Base-by-base conservation (phyloP, 1,140 invertebrate genomes). In the Lucilia cuprina region DNA sequence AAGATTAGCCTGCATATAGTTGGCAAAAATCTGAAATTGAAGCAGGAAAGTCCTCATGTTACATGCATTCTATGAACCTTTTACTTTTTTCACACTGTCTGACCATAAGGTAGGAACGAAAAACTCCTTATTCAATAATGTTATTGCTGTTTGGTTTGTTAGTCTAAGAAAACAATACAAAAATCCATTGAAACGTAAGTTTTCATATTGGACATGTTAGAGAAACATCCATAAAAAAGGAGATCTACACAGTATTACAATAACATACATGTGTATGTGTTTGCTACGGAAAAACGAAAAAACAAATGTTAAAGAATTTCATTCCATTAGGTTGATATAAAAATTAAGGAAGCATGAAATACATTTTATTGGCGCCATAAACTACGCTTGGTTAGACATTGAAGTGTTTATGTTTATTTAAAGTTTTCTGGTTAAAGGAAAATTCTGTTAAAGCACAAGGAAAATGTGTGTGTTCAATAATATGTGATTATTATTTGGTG, bases 291-390 rank as follows among this genome's bases (percentile, higher is more conserved):
- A 12, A 14, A 78, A 41, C 7, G 19, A 21, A 50, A 82, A 30
- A 49, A 82, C 12, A 82, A 83, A 83, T 70, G 21, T 70, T 49
- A 3, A 30, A 65, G 30, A 78, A 84, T 55, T 84, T 84, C 83
- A 84, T 77, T 78, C 49, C 83, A 84, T 84, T 50, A 84, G 78
- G 74, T 74, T 82, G 65, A 90, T 89, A 90, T 90, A 90, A 90
- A 90, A 90, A 90, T 90, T 90, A 90, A 90, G 89, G 89, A 90
- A 90, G 88, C 89, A 90, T 90, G 89, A 90, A 90, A 90, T 90
- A 90, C 89, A 90, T 90, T 90, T 90, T 90, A 90, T 90, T 90
- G 89, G 89, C 89, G 86, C 89, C 88, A 90, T 90, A 90, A 90
- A 90, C 89, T 90, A 88, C 89, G 90, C 89, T 90, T 90, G 86